These are phyloP conservation scores for Nicator chloris DNA, from an alignment of 2,113 vertebrate genomes.

Conservation along the genomic window DNA sequence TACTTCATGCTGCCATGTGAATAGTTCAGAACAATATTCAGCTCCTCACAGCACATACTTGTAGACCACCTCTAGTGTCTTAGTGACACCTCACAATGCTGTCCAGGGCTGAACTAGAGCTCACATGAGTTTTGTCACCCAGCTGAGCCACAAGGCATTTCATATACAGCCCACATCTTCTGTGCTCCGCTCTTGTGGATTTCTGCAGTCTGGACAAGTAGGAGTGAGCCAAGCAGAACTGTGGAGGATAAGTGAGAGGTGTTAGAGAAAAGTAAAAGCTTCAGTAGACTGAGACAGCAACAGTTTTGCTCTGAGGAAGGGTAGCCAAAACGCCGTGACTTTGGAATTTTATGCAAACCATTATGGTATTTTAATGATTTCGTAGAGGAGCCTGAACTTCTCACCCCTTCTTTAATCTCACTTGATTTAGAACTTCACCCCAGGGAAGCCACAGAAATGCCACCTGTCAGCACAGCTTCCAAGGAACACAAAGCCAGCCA, in stretches of 20 bases:
- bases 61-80: background rate
- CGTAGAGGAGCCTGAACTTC: background rate
- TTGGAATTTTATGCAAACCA: background rate
- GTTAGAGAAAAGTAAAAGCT: background rate
- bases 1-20: background rate
- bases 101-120: background rate
- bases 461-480: background rate
- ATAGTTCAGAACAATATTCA: background rate
- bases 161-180: background rate
- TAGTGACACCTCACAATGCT: background rate
- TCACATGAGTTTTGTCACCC: background rate
- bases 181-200: background rate
- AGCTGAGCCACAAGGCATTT: background rate
- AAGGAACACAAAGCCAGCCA: background rate
- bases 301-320: background rate
- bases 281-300: background rate
- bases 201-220: background rate
- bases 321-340: background rate
- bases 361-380: background rate
- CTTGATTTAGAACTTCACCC: background rate
- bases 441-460: background rate
- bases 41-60: background rate
- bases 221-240: background rate
- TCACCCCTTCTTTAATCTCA: constrained; percentile 3
- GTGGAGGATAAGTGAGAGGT: background rate